These are phyloP conservation scores for Parambassis ranga DNA, from an alignment of 2,797 vertebrate genomes.

Conservation along the genomic window DNA sequence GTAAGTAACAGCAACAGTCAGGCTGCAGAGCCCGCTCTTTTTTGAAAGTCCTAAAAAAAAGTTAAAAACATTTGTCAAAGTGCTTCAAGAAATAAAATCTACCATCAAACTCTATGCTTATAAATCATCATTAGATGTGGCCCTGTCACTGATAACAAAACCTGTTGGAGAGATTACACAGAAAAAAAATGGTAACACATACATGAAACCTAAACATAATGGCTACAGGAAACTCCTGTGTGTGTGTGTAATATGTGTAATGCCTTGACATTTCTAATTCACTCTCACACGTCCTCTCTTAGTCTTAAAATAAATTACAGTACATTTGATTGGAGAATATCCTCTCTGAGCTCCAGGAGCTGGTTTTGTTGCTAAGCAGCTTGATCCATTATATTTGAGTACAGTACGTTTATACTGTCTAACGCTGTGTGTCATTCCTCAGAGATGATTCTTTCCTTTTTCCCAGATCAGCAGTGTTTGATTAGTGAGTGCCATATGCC, in stretches of 20 bases:
- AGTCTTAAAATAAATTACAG: slow-evolving; percentile 44
- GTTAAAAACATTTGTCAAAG: background rate
- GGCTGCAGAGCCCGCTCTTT: background rate
- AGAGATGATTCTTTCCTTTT: slow-evolving; percentile 6
- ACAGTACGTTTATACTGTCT: slow-evolving; percentile 21
- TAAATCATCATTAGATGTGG: too few relatives aligned
- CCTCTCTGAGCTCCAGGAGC: slow-evolving; percentile 4
- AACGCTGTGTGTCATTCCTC: background rate
- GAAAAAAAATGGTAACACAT: too few relatives aligned
- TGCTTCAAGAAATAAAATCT: too few relatives aligned
- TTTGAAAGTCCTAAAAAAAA: background rate
- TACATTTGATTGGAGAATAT: slow-evolving; percentile 19
- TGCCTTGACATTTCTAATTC: slow-evolving; percentile 20
- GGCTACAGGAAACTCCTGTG: background rate
- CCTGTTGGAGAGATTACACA: too few relatives aligned
- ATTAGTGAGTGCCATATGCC: slow-evolving; percentile 59
- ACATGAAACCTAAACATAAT: too few relatives aligned
- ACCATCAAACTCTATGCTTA: too few relatives aligned
- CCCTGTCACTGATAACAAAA: too few relatives aligned
- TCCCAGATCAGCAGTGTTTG: slow-evolving; percentile 35
- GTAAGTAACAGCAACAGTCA: slow-evolving; percentile 8
- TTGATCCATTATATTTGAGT: slow-evolving; percentile 42
- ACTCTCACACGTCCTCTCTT: slow-evolving; percentile 12
- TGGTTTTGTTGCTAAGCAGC: slow-evolving; percentile 62
- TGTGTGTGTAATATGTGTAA: background rate